Conservation (phyloP, 2,113 vertebrate genomes). For the Ascaphus truei region DNA sequence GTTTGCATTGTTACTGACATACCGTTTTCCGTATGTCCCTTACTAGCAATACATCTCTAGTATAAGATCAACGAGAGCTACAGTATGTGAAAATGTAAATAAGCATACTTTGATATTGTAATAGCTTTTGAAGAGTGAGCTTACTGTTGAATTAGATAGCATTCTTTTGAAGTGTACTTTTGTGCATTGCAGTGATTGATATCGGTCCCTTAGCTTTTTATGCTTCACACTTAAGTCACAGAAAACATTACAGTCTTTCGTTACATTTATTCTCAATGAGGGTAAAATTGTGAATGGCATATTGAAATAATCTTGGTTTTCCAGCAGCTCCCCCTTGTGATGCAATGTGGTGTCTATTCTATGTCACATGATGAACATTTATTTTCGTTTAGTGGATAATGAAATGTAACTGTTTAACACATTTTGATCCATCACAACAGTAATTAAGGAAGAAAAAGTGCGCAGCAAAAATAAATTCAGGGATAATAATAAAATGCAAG, state of each 20-base stretch:
- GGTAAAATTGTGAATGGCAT: not conserved
- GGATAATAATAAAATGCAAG: too few relatives aligned
- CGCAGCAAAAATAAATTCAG: too few relatives aligned
- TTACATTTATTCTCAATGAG: too few relatives aligned
- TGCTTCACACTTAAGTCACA: too few relatives aligned
- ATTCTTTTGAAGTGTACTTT: not conserved
- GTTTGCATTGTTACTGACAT: too few relatives aligned
- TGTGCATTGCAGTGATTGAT: not conserved
- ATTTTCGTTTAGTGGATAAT: not conserved
- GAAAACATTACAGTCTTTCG: too few relatives aligned
- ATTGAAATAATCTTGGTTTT: not conserved
- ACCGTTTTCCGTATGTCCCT: too few relatives aligned
- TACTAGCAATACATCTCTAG: too few relatives aligned
- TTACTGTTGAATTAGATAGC: not conserved
- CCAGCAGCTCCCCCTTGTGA: not conserved
- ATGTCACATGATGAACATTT: not conserved
- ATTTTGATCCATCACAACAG: too few relatives aligned
- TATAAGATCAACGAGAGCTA: not conserved
- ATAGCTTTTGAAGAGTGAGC: not conserved
- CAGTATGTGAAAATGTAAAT: not conserved
- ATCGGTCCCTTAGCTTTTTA: not conserved
- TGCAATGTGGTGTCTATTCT: not conserved
- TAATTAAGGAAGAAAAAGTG: too few relatives aligned
- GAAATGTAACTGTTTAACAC: too few relatives aligned
- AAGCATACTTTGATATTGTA: not conserved